phyloP scores from a whole-genome alignment of 2,113 vertebrate species.

The Oxyura jamaicensis region DNA sequence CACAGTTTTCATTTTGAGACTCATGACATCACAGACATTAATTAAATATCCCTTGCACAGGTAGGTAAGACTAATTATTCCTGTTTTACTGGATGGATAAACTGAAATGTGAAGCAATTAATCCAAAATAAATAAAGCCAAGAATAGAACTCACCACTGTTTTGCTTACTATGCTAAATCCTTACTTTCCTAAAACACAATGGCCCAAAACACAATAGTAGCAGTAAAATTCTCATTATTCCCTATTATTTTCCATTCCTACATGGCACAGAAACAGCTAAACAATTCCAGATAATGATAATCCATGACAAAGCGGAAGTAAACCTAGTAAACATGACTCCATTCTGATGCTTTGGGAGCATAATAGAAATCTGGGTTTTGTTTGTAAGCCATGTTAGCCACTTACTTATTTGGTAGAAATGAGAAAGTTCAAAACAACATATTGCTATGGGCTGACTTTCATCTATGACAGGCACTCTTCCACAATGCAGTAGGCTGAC shows the following conservation, averaged over 20 bases:
- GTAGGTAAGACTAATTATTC: not conserved
- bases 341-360: not conserved
- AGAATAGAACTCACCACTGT: not conserved
- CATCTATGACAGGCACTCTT: not conserved
- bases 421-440: not conserved
- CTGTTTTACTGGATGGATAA: not conserved
- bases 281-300: not conserved
- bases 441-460: not conserved
- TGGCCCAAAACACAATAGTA: not conserved
- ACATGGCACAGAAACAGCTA: not conserved
- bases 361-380: not conserved
- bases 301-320: not conserved
- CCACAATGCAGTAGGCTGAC: not conserved
- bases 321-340: not conserved
- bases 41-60: not conserved
- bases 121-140: not conserved
- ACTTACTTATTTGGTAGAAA: not conserved
- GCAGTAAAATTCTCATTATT: not conserved
- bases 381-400: not conserved
- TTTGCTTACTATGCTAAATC: not conserved
- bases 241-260: not conserved
- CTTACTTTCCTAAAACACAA: not conserved
- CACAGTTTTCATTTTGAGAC: not conserved
- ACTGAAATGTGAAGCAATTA: not conserved
- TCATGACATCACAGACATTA: not conserved